phyloP scores from a whole-genome alignment of 2,113 vertebrate species.

The Azemiops feae region DNA sequence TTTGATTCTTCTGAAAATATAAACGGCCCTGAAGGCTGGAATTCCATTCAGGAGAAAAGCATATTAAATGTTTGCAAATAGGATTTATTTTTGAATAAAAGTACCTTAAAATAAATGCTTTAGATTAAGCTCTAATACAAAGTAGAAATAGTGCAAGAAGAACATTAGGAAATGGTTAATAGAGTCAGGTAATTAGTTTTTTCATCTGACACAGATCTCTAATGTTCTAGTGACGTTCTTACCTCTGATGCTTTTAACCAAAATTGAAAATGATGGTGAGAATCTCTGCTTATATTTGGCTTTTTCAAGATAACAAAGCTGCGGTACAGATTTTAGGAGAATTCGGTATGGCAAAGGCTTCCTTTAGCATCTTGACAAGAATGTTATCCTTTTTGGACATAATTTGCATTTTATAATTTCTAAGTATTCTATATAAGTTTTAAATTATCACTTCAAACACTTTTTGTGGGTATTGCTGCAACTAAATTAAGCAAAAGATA shows the following conservation, averaged over 20 bases:
- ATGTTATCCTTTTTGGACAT: neutral
- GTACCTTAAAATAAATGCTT: neutral
- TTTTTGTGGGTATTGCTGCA: slow-evolving; percentile 8
- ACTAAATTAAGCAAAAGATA: slow-evolving; percentile 10
- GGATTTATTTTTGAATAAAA: neutral
- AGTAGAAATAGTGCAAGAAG: neutral
- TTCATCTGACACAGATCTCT: neutral
- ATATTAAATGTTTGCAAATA: neutral
- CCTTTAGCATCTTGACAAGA: neutral
- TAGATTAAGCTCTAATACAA: neutral
- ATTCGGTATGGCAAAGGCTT: neutral
- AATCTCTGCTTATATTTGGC: neutral
- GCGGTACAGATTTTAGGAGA: neutral
- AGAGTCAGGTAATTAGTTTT: neutral
- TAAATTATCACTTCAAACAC: neutral
- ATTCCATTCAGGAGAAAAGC: neutral
- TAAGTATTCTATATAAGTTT: neutral
- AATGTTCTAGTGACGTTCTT: neutral
- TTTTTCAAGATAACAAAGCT: neutral
- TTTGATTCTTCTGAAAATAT: neutral
- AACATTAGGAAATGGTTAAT: neutral
- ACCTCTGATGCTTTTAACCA: neutral
- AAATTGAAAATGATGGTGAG: neutral
- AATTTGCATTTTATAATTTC: neutral
- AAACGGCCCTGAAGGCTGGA: neutral